Evolutionary conservation across 2,888 invertebrate species (phyloP).

Genomic region (Drosophila neonasuta): DNA sequence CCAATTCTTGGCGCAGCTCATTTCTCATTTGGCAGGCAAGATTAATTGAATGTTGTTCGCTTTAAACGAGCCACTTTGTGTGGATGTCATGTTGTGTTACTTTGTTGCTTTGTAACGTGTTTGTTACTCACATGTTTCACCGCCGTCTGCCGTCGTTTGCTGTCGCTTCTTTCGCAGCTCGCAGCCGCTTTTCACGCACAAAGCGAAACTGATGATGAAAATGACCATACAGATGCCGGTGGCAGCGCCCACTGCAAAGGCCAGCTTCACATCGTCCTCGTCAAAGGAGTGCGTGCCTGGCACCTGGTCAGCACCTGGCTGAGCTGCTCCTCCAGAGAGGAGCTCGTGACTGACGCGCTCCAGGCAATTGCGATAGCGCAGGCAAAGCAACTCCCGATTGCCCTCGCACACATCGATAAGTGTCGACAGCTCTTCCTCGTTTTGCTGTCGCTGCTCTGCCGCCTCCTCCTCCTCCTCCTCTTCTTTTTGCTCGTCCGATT

Average conservation of each 20-base stretch:
- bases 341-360: conserved; percentile 64
- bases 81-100: neutral
- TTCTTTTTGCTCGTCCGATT: conserved; percentile 45
- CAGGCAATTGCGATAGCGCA: conserved; percentile 73
- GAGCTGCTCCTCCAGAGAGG: conserved; percentile 42
- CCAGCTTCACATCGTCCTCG: conserved; percentile 74
- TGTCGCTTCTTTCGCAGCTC: conserved; percentile 52
- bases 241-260: conserved; percentile 75
- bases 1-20: neutral
- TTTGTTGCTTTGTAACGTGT: neutral
- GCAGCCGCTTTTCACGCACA: conserved; percentile 73
- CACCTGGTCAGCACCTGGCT: conserved; percentile 30
- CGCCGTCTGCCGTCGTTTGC: conserved; percentile 4
- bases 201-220: conserved; percentile 69
- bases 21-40: neutral
- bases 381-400: conserved; percentile 65
- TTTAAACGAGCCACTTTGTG: conserved; percentile 1
- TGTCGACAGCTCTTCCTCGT: conserved; percentile 36
- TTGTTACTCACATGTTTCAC: conserved; percentile 56
- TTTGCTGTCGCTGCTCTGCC: conserved; percentile 7
- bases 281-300: conserved; percentile 57
- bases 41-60: conserved; percentile 1
- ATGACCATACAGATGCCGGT: conserved; percentile 74
- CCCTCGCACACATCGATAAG: conserved; percentile 62
- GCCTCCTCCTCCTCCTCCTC: conserved; percentile 18